A percentile compares a stretch with the other conserved stretches of the same genome.
phyloP scores from a whole-genome alignment of 2,888 invertebrate species.

The Lasioglossum calceatum region DNA sequence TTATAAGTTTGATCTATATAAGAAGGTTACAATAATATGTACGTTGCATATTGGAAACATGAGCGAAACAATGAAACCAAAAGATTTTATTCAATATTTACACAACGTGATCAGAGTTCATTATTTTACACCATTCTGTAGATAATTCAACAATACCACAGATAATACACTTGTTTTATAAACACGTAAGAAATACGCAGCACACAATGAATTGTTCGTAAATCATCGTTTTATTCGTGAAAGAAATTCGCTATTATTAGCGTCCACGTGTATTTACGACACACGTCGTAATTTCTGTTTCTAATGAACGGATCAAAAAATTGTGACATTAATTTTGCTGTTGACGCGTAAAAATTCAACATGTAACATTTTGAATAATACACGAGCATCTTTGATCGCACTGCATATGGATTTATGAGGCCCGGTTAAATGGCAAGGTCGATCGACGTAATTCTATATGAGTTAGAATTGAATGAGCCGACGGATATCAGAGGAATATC shows the following conservation, averaged over 20 bases:
- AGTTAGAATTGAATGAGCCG: slow-evolving; percentile 42
- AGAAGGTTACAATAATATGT: background rate
- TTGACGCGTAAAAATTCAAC: background rate
- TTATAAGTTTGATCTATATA: background rate
- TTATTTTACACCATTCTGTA: slow-evolving; percentile 25
- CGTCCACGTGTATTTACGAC: background rate
- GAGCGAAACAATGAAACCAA: slow-evolving; percentile 17
- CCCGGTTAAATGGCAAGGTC: slow-evolving; percentile 53
- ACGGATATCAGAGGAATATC: slow-evolving; percentile 22
- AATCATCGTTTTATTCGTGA: slow-evolving; percentile 54
- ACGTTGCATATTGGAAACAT: background rate
- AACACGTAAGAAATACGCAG: slow-evolving; percentile 24
- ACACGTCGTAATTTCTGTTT: background rate
- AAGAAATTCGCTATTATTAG: slow-evolving; percentile 32
- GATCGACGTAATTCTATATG: slow-evolving; percentile 23
- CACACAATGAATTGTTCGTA: slow-evolving; percentile 43
- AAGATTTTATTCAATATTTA: slow-evolving; percentile 25
- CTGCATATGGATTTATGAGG: slow-evolving; percentile 55
- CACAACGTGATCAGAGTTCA: slow-evolving; percentile 6
- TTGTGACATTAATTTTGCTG: background rate
- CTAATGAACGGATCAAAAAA: background rate
- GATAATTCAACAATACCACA: slow-evolving; percentile 19
- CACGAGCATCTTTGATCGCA: slow-evolving; percentile 56
- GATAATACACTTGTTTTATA: slow-evolving; percentile 52
- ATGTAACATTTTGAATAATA: slow-evolving; percentile 46